Evolutionary conservation across 2,797 vertebrate genomes (phyloP).

Genomic region (Lerista edwardsae): DNA sequence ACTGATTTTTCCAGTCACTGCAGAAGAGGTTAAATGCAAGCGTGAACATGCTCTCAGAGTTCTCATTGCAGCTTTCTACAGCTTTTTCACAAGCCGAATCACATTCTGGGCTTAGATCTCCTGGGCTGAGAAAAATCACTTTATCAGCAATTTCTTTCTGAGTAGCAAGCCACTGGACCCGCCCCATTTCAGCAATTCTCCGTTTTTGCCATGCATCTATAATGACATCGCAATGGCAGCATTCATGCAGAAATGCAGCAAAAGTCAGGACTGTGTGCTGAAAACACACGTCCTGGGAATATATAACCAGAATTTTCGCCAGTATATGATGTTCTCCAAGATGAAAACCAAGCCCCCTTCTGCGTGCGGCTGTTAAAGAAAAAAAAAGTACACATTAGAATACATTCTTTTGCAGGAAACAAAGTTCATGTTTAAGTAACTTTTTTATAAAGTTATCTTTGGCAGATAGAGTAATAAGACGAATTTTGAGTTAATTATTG

Average conservation of each 20-base stretch:
- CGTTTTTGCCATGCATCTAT: slow-evolving; percentile 83
- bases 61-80: slow-evolving; percentile 43
- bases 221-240: slow-evolving; percentile 73
- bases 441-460: background rate
- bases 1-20: slow-evolving; percentile 72
- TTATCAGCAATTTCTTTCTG: slow-evolving; percentile 72
- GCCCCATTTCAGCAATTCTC: slow-evolving; percentile 81
- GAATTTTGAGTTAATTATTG: too few relatives aligned
- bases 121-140: slow-evolving; percentile 79
- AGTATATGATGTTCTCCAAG: slow-evolving; percentile 1
- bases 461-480: background rate
- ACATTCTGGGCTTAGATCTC: background rate
- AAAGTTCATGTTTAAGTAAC: background rate
- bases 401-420: background rate
- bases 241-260: slow-evolving; percentile 79
- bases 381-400: background rate
- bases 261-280: slow-evolving; percentile 79
- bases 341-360: slow-evolving; percentile 13
- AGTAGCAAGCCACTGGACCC: slow-evolving; percentile 81
- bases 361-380: slow-evolving; percentile 38
- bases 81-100: slow-evolving; percentile 39
- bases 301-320: slow-evolving; percentile 78
- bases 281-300: slow-evolving; percentile 77
- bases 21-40: slow-evolving; percentile 82
- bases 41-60: slow-evolving; percentile 79